phyloP scores from a whole-genome alignment of 1,140 invertebrate species.

The Dreissena polymorpha region DNA sequence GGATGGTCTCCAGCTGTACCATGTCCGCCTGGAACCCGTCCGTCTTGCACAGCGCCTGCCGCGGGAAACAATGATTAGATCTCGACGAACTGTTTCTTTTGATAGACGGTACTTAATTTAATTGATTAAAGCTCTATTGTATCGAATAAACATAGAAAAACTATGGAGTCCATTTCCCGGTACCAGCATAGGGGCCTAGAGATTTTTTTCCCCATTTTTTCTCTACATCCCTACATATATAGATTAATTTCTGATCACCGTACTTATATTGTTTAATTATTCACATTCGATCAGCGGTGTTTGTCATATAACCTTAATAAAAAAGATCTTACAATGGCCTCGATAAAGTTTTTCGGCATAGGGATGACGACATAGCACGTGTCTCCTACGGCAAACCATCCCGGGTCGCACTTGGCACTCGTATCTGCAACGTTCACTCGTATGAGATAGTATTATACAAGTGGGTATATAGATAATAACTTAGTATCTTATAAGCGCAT shows the following conservation, averaged over 20 bases:
- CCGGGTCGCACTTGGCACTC: constrained; percentile 17
- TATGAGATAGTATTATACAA: no score
- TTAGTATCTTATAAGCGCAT: no score
- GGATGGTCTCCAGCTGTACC: constrained; percentile 26
- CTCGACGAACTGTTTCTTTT: neutral
- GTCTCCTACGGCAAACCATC: constrained; percentile 29
- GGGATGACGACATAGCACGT: constrained; percentile 42
- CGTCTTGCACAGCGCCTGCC: constrained; percentile 28
- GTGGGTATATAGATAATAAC: no score
- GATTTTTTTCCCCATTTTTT: no score
- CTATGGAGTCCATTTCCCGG: no score
- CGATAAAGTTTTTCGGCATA: constrained; percentile 20
- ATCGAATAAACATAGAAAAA: neutral
- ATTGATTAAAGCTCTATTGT: neutral
- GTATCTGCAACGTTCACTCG: neutral
- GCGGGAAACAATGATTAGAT: neutral
- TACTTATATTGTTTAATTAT: no score
- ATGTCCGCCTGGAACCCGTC: constrained; percentile 31
- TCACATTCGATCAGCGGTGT: no score
- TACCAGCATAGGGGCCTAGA: no score
- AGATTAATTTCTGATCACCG: no score
- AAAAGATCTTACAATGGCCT: constrained; percentile 18
- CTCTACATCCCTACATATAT: no score
- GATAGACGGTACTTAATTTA: neutral
- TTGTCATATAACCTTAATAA: no score